Percentiles rank a stretch among this genome's conserved stretches.
Conservation (phyloP, 2,113 vertebrate genomes). For the Craseonycteris thonglongyai region DNA sequence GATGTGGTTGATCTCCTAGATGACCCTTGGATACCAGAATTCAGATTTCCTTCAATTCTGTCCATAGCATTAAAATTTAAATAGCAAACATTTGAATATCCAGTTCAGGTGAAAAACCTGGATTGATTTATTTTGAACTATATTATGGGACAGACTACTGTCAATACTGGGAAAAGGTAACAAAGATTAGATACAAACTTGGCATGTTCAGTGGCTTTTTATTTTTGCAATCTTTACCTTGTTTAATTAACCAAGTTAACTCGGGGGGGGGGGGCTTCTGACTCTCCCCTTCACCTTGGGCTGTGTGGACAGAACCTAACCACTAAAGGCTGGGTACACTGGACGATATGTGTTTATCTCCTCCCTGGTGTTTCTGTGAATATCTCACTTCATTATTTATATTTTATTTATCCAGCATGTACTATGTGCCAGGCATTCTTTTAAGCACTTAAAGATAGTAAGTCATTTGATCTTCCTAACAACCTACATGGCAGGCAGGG, state of each 20-base stretch:
- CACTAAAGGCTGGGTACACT: neutral
- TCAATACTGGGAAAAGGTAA: neutral
- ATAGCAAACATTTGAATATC: neutral
- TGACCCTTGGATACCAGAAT: neutral
- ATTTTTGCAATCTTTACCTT: neutral
- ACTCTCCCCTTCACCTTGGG: neutral
- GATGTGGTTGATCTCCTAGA: neutral
- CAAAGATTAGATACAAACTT: neutral
- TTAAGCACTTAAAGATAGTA: slow-evolving; percentile 21
- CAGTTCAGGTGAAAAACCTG: neutral
- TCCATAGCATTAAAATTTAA: neutral
- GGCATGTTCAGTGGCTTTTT: too few species aligned
- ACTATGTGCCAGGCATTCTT: neutral
- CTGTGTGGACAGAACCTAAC: neutral
- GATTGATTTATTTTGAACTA: neutral
- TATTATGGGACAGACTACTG: neutral
- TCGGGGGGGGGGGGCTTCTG: neutral
- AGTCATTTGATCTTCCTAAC: slow-evolving; percentile 7
- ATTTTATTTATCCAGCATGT: neutral
- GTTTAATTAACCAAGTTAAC: neutral
- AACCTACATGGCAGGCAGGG: neutral
- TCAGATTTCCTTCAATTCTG: neutral
- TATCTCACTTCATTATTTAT: neutral
- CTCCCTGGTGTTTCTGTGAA: neutral
- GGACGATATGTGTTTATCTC: neutral